These are phyloP conservation scores for Drosophila paulistorum DNA, from an alignment of 1,140 invertebrate genomes.

Conservation along the genomic window DNA sequence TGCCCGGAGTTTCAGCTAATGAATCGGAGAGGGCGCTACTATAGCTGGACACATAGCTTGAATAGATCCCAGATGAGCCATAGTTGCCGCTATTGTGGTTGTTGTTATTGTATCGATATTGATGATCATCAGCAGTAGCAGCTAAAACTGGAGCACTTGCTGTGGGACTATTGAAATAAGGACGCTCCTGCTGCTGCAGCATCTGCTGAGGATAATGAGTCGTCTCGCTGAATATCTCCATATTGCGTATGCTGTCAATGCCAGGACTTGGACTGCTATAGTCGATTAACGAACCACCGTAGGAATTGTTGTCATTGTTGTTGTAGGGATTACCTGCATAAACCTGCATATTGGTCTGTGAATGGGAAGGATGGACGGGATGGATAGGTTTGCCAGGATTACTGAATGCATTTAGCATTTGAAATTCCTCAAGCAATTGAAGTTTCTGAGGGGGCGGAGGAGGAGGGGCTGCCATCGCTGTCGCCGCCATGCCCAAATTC, in stretches of 20 bases:
- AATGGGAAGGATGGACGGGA: neutral
- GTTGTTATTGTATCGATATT: conserved; percentile 14
- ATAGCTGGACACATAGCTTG: conserved; percentile 61
- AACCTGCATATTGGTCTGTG: conserved; percentile 53
- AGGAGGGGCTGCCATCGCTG: conserved; percentile 1
- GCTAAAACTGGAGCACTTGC: conserved; percentile 33
- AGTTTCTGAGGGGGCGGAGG: neutral
- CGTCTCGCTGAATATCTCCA: conserved; percentile 62
- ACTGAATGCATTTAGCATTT: conserved; percentile 61
- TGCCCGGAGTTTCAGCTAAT: conserved; percentile 69
- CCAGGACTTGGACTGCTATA: conserved; percentile 46
- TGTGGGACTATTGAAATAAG: conserved; percentile 56
- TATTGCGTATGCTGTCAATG: conserved; percentile 69
- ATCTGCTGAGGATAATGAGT: neutral
- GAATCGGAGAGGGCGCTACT: conserved; percentile 74
- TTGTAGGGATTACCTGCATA: conserved; percentile 35
- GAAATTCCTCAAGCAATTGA: conserved; percentile 49
- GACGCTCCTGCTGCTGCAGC: conserved; percentile 15
- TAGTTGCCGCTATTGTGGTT: conserved; percentile 34
- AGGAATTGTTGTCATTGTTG: conserved; percentile 36
- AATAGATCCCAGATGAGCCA: conserved; percentile 47
- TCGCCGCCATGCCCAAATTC: conserved; percentile 23
- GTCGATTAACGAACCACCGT: conserved; percentile 26
- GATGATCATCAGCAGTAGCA: conserved; percentile 30
- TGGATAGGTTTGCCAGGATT: conserved; percentile 51